Base-by-base conservation (phyloP, 2,797 vertebrate species). In the Liparis tanakae region DNA sequence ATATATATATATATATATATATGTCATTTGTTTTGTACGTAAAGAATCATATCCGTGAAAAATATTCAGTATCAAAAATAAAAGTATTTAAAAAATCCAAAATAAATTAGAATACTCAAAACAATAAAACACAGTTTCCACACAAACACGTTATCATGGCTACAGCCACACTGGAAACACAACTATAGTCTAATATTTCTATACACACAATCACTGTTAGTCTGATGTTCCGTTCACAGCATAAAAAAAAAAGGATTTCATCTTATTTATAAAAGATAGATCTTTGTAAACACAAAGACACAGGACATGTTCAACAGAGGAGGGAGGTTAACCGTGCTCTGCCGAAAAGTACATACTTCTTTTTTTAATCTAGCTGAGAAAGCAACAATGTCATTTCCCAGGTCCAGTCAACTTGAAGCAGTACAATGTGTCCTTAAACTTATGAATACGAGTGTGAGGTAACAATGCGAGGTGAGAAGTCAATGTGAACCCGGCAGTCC, bases 31-130 rank as follows among this genome's bases (percentile, higher is more conserved):
- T 46, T 84, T 80, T 70, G 78, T 79, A 74, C 67, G 8, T 39
- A 79, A 75, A 82, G 13, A 80, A 9, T 54, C 67, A 10, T 70
- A 17, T 69, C 46, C 37, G 84, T 37, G 57, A 67, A 87, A 87
- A 81, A 87, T 62, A 80, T 83, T 58, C 70, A 83, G 78, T 90
- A 90, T 90, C 73, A 92, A 92, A 90, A 91, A 90, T 89, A 92
- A 81, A 81, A 56, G 30, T 69, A 69, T 85, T 71, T 88, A 33
- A 73, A 82, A 10, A 83, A 78, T 22, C 17, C 14, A 36, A 80
- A 92, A 90, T 92, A 92, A 90, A 88, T 91, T 62, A 79, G 0
- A 79, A 80, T 69, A 82, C 34, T 66, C 20, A 68, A 82, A 77
- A 79, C 51, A 65, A 82, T 8, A 25, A 79, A 78, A 85, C 33